A percentile compares a stretch with the other conserved stretches of the same genome.
These are phyloP conservation scores for Chymomyza fuscimana DNA, from an alignment of 2,888 invertebrate species.

Conservation along the genomic window DNA sequence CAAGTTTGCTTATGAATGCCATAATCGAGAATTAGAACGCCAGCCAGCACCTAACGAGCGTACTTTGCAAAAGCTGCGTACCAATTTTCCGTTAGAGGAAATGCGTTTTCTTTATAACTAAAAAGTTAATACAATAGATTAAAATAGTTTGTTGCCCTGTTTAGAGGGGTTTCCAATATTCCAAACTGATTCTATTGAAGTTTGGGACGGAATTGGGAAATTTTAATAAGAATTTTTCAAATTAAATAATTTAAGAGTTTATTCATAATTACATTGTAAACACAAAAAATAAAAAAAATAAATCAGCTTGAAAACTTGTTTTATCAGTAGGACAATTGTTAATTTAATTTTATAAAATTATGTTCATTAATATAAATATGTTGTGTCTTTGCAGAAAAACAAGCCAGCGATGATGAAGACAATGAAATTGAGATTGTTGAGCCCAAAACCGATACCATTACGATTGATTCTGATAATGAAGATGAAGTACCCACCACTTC, in stretches of 20 bases:
- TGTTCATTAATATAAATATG: conserved; percentile 7
- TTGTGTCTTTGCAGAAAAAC: conserved; percentile 71
- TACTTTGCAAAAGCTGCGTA: conserved; percentile 62
- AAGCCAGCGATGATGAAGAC: conserved; percentile 78
- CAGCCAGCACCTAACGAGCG: conserved; percentile 56
- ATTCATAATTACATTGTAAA: background rate
- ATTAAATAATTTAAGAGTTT: background rate
- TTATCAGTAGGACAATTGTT: conserved; percentile 1
- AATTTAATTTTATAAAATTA: background rate
- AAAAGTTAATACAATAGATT: conserved; percentile 1
- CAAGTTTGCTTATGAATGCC: conserved; percentile 72
- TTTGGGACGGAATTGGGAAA: background rate
- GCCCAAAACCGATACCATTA: conserved; percentile 78
- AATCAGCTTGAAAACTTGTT: conserved; percentile 4
- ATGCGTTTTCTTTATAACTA: conserved; percentile 65
- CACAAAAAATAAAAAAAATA: conserved; percentile 4
- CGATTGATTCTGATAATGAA: conserved; percentile 78
- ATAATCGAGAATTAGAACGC: conserved; percentile 61
- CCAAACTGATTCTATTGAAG: background rate
- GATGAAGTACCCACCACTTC: conserved; percentile 58
- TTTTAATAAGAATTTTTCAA: background rate
- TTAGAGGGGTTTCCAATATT: background rate
- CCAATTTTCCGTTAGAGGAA: conserved; percentile 71
- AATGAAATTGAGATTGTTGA: conserved; percentile 80
- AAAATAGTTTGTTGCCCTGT: no score